Evolutionary conservation across 1,140 invertebrate genomes (phyloP), one percentile per base, ranked within the genome.

Genomic region (Cydia strobilella): DNA sequence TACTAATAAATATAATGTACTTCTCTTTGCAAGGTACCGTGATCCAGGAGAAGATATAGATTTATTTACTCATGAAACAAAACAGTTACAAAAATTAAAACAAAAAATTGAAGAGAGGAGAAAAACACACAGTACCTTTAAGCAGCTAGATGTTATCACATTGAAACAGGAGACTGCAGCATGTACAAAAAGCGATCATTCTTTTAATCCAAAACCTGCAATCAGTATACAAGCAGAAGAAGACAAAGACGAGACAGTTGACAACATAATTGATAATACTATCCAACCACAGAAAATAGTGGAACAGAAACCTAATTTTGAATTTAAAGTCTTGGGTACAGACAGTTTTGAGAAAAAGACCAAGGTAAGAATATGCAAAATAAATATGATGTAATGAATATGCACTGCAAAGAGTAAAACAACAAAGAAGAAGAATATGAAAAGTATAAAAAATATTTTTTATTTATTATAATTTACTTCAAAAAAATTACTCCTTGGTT

Each of bases 21-120:
- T 51, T 71, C 48, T 72, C 74, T 73, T 87, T 59, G 84, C 86
- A 71, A 93, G 94, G 86, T 95, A 95, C 80, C 89, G 91, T 74
- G 92, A 89, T 15, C 83, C 93, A 75, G 87, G 92, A 59, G 79
- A 89, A 51, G 78, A 88, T 48, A 76, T 84, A 45, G 79, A 92
- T 79, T 74, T 85, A 23, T 48, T 83, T 48, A 76, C 87, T 51
- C 90, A 92, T 75, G 93, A 95, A 90, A 90, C 93, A 72, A 85
- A 93, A 81, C 94, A 95, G 84, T 85, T 96, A 20, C 89, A 94
- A 79, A 93, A 93, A 74, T 84, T 96, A 23, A 91, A 95, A 73
- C 91, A 94, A 86, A 94, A 91, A 86, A 94, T 95, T 74, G 94
- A 94, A 85, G 91, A 94, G 81, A 89, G 94, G 75, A 94, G 93